Evolutionary conservation across 2,797 vertebrate genomes (phyloP), one percentile per base, ranked within the genome.

Genomic region (Carcharodon carcharias): DNA sequence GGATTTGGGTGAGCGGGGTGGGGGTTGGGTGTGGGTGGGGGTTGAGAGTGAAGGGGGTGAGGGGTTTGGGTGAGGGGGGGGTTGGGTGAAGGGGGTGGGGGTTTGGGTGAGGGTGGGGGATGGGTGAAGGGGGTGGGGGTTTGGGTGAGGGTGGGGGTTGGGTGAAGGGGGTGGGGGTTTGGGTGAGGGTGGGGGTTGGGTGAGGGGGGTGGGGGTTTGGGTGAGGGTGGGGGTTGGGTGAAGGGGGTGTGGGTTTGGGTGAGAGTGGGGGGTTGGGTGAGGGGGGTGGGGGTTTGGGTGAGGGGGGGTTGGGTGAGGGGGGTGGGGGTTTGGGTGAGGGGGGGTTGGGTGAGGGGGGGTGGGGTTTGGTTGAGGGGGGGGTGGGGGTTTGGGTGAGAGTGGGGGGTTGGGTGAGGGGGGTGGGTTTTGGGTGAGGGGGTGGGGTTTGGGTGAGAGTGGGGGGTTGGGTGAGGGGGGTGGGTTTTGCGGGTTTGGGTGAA

Each of bases 381-480:
- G n/a, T 95, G 40, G 96, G 40, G 0, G 69, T 23, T 69, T n/a
- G 82, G n/a, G n/a, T n/a, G n/a, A n/a, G n/a, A n/a, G n/a, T n/a
- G n/a, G 50, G 63, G 26, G 26, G n/a, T 0, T 4, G 45, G 63
- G 93, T 85, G 61, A 96, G 40, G n/a, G 85, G 65, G 0, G 40
- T n/a, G 0, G 9, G 16, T 18, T 18, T 5, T 69, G 67, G 54
- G 97, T 85, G 16, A 97, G 87, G 12, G 14, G 73, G 89, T 31
- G 94, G 67, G 2, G 3, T 3, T 69, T n/a, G n/a, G n/a, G n/a
- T n/a, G n/a, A n/a, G n/a, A n/a, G n/a, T n/a, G n/a, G n/a, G n/a
- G n/a, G n/a, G n/a, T n/a, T n/a, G 9, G 23, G 97, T 85, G 16
- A 97, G 87, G 12, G 14, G 73, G 89, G 31, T 67, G 96, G 94